Evolutionary conservation across 2,113 vertebrate genomes (phyloP).

Genomic region (Empidonax traillii): DNA sequence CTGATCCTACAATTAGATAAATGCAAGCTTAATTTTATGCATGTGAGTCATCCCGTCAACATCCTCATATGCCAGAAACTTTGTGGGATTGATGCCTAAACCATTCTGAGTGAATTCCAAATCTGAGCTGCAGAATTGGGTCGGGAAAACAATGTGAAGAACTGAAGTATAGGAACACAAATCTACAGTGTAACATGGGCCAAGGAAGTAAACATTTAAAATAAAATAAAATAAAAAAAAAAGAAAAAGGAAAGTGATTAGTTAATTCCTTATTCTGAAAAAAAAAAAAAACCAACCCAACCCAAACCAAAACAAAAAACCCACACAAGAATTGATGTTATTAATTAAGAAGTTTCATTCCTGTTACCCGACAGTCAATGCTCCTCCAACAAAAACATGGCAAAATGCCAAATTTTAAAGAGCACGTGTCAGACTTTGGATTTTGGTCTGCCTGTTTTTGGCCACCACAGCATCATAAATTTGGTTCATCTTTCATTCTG

Average conservation of each 20-base stretch:
- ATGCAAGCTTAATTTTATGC: slow-evolving; percentile 14
- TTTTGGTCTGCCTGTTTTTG: neutral
- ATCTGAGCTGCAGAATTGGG: neutral
- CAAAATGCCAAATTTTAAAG: slow-evolving; percentile 15
- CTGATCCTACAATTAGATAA: slow-evolving; percentile 25
- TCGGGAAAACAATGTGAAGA: slow-evolving; percentile 12
- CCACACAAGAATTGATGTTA: neutral
- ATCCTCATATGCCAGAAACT: slow-evolving; percentile 1
- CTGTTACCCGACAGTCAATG: neutral
- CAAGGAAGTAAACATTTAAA: neutral
- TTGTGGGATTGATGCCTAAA: slow-evolving; percentile 14
- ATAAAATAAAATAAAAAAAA: too few relatives aligned
- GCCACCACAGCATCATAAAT: neutral
- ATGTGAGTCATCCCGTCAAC: slow-evolving; percentile 23
- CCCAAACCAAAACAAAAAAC: neutral
- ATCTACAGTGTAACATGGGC: neutral
- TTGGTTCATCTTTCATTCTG: neutral
- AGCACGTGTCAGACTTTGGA: neutral
- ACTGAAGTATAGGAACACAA: neutral
- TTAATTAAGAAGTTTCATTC: slow-evolving; percentile 42
- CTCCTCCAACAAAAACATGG: slow-evolving; percentile 52
- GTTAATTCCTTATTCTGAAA: neutral
- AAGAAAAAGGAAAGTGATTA: neutral
- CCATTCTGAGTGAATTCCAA: slow-evolving; percentile 6
- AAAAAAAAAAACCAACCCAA: neutral